Evolutionary conservation across 1,140 invertebrate species (phyloP), one percentile per base, ranked within the genome.

Genomic region (Brachionus angularis): DNA sequence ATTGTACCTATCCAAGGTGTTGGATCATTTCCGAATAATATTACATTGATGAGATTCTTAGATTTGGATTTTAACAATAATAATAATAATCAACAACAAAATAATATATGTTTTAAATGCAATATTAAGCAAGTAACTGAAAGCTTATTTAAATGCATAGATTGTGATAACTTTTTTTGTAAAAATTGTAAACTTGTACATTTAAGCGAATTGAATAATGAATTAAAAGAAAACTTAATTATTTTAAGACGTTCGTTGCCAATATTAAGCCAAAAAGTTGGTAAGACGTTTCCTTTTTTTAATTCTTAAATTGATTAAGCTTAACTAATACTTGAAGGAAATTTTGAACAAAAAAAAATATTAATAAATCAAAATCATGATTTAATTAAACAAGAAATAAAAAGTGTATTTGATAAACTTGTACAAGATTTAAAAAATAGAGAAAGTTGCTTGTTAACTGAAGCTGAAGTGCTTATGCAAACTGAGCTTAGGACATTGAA

Each of bases 1-100:
- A 86, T 91, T 71, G 93, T 98, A 76, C 93, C 94, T 42, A 95
- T 80, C 92, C 39, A 89, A 91, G 91, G 73, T 81, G 94, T 72
- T 89, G 91, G 81, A 91, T 91, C 79, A 89, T 23, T 67, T 12
- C 62, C 62, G 10, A 67, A 67, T 33, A 67, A 67, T 67, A 34
- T 67, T 33, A 67, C 47, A 12, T 27, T 67, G 5, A 10, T 47
- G 14, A 25, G 31, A 33, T 50, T 67, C 33, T 27, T 67, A 3
- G 62, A 50, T 4, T 21, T 67, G 5, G 62, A 58, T 27, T 39
- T 39, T 36, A 34, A 58, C 14, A 23, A 39, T 58, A 31, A 58
- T 23, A 39, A 34, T 34, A 34, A 58, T 23, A 36, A 34, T 14
- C 21, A 23, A 21, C 33, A 34, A 39, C 53, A 58, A 58, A 58